A percentile compares a stretch with the other conserved stretches of the same genome.
phyloP scores from a whole-genome alignment of 1,140 invertebrate species.

The Cataglyphis hispanica region DNA sequence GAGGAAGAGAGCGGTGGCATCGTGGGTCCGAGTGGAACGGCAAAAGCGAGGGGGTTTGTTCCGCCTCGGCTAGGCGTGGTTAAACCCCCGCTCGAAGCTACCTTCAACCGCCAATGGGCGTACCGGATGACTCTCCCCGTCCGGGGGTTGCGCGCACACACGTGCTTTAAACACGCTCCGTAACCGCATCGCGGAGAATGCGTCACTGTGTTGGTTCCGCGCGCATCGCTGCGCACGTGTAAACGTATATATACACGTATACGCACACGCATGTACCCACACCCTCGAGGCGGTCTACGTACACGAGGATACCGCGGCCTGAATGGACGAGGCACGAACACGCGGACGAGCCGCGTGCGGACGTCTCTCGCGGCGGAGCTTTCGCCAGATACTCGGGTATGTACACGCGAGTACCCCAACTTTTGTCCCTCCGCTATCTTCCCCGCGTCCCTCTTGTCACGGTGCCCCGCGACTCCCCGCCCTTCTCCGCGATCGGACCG shows the following conservation, averaged over 20 bases:
- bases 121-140: constrained; percentile 34
- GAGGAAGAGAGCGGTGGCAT: constrained; percentile 56
- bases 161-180: constrained; percentile 61
- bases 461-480: constrained; percentile 45
- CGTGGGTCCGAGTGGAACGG: constrained; percentile 54
- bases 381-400: constrained; percentile 80
- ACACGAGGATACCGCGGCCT: constrained; percentile 9
- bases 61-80: constrained; percentile 81
- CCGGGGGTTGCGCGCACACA: constrained; percentile 73
- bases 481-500: constrained; percentile 77
- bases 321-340: constrained; percentile 73
- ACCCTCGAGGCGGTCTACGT: neutral
- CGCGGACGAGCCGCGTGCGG: constrained; percentile 70
- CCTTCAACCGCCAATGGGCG: constrained; percentile 65
- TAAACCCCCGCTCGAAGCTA: constrained; percentile 68
- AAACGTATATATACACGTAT: constrained; percentile 22
- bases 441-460: constrained; percentile 40
- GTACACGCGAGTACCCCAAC: constrained; percentile 77
- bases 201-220: constrained; percentile 40
- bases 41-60: constrained; percentile 77
- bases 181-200: constrained; percentile 18
- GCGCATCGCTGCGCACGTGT: constrained; percentile 35
- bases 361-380: constrained; percentile 76
- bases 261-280: constrained; percentile 12
- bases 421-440: constrained; percentile 19